Evolutionary conservation across 64 coral and sea anemone genomes (phyloP), one percentile per base, ranked within the genome.

Genomic region (Actinia tenebrosa): DNA sequence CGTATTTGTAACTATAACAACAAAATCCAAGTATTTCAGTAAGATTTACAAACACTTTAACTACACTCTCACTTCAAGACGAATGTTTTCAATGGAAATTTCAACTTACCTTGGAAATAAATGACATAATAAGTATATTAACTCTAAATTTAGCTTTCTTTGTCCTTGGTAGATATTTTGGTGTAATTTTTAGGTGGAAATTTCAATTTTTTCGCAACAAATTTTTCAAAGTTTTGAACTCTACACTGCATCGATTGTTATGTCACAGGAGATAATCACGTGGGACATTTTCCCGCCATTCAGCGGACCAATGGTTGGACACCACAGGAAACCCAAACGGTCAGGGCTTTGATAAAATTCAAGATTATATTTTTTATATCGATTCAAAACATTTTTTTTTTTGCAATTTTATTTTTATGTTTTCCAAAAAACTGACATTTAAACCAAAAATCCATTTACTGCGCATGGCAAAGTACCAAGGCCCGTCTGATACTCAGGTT

Each of bases 81-180:
- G 16, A 50, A 81, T 81, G 0, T 46, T 81, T 37, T 81, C 20
- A 23, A 81, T 8, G 27, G 53, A 81, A 81, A 81, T 2, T 19
- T 53, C 44, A 50, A 50, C 79, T 81, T 81, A 81, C 79, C 79
- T 81, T 81, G 44, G 79, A 45, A 81, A 81, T 50, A n/a, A 81
- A 23, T 47, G 79, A 81, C 79, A 81, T 81, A 81, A 16, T 53
- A 81, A 20, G 8, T 50, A 8, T 19, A 22, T 50, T 0, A 53
- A 9, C 14, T 81, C 44, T 81, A 81, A 50, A 22, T 45, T 26
- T 8, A 50, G 10, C 50, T 81, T 53, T 50, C 2, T 81, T 45
- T 23, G 17, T 53, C 46, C 19, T 53, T 53, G 16, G 14, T 50
- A 19, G 17, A 45, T 20, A 22, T 53, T 81, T 53, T 50, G 14